phyloP scores from a whole-genome alignment of 2,113 vertebrate genomes.

The Perca schrenkii region DNA sequence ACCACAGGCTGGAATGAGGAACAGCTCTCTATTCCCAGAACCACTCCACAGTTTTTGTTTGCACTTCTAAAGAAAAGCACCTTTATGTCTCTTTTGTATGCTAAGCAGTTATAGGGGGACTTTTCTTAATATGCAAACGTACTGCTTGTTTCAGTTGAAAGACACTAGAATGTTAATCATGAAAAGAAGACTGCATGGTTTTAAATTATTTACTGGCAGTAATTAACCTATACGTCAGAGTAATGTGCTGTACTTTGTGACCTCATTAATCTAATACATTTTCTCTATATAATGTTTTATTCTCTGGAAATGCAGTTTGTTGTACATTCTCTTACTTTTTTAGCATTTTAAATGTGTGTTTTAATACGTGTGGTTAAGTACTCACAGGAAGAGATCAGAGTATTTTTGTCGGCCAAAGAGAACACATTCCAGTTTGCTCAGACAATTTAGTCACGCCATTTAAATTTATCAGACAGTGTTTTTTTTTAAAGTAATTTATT shows the following conservation, averaged over 20 bases:
- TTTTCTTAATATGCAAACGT: neutral
- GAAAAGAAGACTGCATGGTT: neutral
- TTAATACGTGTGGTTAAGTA: neutral
- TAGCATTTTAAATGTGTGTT: neutral
- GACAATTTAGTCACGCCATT: neutral
- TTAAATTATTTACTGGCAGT: neutral
- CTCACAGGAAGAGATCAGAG: neutral
- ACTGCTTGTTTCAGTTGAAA: neutral
- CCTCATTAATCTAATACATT: neutral
- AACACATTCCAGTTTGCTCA: neutral
- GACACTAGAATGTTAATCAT: neutral
- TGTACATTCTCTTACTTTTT: neutral
- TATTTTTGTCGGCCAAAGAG: neutral
- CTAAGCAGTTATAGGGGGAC: neutral
- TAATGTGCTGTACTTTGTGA: neutral
- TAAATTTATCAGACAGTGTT: neutral
- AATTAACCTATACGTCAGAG: neutral
- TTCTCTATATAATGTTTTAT: neutral
- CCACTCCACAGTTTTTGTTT: neutral
- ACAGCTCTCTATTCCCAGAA: neutral
- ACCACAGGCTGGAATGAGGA: constrained; percentile 5
- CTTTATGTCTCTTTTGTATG: neutral
- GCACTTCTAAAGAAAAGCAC: neutral
- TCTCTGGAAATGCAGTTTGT: neutral
- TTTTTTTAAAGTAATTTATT: constrained; percentile 29